A percentile compares a stretch with the other conserved stretches of the same genome.
Evolutionary conservation across 1,140 invertebrate species (phyloP).

Genomic region (Cydia fagiglandana): DNA sequence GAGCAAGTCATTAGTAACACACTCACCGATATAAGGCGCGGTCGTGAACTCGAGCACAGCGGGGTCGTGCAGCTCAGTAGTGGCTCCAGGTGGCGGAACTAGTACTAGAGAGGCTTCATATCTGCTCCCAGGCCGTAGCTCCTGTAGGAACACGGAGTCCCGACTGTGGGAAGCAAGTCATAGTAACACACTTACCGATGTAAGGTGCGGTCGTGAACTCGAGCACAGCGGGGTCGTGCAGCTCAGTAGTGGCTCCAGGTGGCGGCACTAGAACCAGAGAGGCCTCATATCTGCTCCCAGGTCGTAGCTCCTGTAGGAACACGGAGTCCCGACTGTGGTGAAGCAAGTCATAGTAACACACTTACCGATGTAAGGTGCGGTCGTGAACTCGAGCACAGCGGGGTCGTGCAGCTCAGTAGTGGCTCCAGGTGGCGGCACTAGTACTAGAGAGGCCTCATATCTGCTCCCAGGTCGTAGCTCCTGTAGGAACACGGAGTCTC

Average conservation of each 20-base stretch:
- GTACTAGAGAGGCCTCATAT: constrained; percentile 65
- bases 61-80: constrained; percentile 59
- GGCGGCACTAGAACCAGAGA: constrained; percentile 47
- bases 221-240: constrained; percentile 54
- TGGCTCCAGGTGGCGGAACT: constrained; percentile 55
- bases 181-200: constrained; percentile 52
- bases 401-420: constrained; percentile 60
- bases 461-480: constrained; percentile 55
- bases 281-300: constrained; percentile 39
- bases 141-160: constrained; percentile 54
- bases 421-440: constrained; percentile 59
- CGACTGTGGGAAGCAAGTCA: constrained; percentile 66
- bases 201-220: constrained; percentile 66
- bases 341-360: constrained; percentile 43
- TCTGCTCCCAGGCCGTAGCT: constrained; percentile 52
- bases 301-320: constrained; percentile 56
- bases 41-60: constrained; percentile 62
- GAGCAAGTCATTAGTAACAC: constrained; percentile 41
- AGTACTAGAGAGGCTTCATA: too few species aligned
- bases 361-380: constrained; percentile 63
- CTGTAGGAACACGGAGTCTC: constrained; percentile 55
- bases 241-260: constrained; percentile 51
- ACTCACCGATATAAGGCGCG: constrained; percentile 62
- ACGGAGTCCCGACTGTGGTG: constrained; percentile 64
- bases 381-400: constrained; percentile 59